These are phyloP conservation scores for Chrysocyon brachyurus DNA, from an alignment of 2,797 vertebrate genomes.

Conservation along the genomic window DNA sequence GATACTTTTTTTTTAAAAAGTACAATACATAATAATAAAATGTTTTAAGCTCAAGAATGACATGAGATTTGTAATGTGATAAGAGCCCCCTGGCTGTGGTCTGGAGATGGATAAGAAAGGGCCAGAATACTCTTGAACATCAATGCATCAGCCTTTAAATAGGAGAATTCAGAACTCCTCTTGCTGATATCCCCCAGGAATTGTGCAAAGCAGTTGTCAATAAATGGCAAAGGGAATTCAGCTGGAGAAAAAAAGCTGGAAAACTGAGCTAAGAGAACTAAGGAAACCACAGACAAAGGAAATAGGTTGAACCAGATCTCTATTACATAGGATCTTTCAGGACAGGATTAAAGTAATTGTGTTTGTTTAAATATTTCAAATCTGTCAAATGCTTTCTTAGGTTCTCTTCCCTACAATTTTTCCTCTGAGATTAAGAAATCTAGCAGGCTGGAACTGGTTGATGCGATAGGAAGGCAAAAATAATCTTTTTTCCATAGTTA, in stretches of 20 bases:
- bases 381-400: not conserved
- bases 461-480: not conserved
- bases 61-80: not conserved
- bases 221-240: conserved; percentile 13
- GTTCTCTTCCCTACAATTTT: conserved; percentile 18
- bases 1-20: not conserved
- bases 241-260: not conserved
- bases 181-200: not conserved
- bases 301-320: not conserved
- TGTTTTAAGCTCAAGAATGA: not conserved
- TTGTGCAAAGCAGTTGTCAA: not conserved
- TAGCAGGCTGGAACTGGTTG: not conserved
- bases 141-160: not conserved
- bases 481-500: not conserved
- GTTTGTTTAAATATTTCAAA: conserved; percentile 49
- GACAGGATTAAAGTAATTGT: not conserved
- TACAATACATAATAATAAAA: not conserved
- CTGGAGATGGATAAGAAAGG: not conserved
- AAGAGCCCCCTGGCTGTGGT: not conserved
- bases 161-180: not conserved
- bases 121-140: not conserved
- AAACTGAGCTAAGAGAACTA: not conserved
- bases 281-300: not conserved
- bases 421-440: conserved; percentile 44
- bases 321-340: not conserved